phyloP scores from a whole-genome alignment of 2,888 invertebrate genomes.

The Temnothorax unifasciatus region DNA sequence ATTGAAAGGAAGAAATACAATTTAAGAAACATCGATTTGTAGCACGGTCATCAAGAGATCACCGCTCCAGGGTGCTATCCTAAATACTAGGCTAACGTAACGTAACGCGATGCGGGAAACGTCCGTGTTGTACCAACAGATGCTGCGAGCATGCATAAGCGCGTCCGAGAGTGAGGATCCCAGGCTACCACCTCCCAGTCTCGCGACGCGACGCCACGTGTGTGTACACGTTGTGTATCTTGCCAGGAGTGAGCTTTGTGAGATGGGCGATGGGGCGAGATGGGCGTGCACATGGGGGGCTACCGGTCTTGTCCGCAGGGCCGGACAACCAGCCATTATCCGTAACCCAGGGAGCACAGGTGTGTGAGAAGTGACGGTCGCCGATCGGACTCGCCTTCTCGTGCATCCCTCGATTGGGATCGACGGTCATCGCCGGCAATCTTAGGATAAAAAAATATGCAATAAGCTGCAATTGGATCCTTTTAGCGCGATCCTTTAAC shows the following conservation, averaged over 20 bases:
- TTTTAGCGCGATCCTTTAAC: not conserved
- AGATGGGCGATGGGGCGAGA: constrained; percentile 68
- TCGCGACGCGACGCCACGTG: constrained; percentile 61
- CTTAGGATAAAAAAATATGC: not conserved
- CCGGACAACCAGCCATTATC: constrained; percentile 74
- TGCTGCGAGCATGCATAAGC: constrained; percentile 81
- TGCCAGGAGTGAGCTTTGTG: constrained; percentile 52
- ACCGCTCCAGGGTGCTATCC: not conserved
- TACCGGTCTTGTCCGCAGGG: constrained; percentile 76
- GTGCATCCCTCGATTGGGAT: constrained; percentile 9
- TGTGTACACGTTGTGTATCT: constrained; percentile 69
- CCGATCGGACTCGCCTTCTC: constrained; percentile 57
- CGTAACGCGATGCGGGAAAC: constrained; percentile 80
- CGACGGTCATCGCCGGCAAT: not conserved
- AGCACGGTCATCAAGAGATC: not conserved
- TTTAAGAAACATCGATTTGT: constrained; percentile 10
- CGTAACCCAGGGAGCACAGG: constrained; percentile 66
- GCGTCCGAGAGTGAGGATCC: constrained; percentile 51
- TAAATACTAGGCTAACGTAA: constrained; percentile 67
- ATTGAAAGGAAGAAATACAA: not conserved
- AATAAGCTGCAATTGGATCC: constrained; percentile 7
- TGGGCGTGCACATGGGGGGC: constrained; percentile 72
- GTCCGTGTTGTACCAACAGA: constrained; percentile 82
- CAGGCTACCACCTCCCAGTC: constrained; percentile 50
- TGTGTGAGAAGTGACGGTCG: constrained; percentile 60